These are phyloP conservation scores for Dromaius novaehollandiae DNA, from an alignment of 2,113 vertebrate species.

Conservation along the genomic window DNA sequence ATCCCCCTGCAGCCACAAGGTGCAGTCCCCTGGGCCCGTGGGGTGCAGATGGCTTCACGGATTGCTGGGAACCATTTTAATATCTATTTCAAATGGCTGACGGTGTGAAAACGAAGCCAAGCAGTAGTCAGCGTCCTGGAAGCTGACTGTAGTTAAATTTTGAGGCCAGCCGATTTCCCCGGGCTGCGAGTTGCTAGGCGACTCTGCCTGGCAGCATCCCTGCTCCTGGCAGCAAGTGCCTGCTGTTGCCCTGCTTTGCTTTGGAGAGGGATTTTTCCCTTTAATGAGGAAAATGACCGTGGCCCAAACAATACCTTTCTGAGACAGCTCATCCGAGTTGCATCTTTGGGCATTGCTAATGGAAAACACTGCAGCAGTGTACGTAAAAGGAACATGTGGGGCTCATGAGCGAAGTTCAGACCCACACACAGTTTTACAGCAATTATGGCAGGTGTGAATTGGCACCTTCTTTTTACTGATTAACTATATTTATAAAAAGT, in stretches of 20 bases:
- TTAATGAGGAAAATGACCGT: neutral
- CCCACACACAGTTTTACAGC: neutral
- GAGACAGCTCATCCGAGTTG: neutral
- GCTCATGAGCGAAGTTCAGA: neutral
- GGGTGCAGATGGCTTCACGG: neutral
- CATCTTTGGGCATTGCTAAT: neutral
- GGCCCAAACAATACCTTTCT: neutral
- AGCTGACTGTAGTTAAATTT: neutral
- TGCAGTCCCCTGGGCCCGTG: neutral
- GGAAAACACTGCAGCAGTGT: neutral
- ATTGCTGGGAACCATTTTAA: neutral
- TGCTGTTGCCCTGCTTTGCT: neutral
- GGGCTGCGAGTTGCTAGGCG: neutral
- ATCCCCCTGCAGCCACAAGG: neutral
- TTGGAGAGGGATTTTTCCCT: neutral
- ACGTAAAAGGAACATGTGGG: neutral
- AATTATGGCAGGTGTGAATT: neutral
- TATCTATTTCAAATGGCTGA: neutral
- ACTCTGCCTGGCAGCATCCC: neutral
- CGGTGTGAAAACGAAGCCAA: neutral
- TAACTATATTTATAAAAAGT: neutral
- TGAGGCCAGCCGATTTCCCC: neutral
- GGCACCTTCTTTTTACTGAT: neutral
- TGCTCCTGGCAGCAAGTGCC: neutral
- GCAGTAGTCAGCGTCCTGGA: neutral